A percentile compares a stretch with the other conserved stretches of the same genome.
These are phyloP conservation scores for Aleiodes alternator DNA, from an alignment of 2,888 invertebrate genomes.

Conservation along the genomic window DNA sequence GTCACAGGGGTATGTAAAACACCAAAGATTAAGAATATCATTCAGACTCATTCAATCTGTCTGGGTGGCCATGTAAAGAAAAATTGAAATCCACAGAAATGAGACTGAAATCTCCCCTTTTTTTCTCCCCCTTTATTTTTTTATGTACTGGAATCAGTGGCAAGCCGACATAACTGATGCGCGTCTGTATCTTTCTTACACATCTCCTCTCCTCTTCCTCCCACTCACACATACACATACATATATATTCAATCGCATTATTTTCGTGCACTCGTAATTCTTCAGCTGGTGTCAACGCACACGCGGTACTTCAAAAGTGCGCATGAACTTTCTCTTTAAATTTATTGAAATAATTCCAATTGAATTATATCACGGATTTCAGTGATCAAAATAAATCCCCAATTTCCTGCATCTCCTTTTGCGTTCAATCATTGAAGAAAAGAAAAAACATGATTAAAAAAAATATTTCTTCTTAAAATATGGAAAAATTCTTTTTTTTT, in stretches of 20 bases:
- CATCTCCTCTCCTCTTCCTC: not conserved
- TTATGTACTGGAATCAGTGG: slow-evolving; percentile 10
- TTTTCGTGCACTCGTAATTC: slow-evolving; percentile 46
- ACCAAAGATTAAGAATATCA: not conserved
- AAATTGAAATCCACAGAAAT: not conserved
- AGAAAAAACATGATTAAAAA: too few species aligned
- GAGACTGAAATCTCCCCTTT: slow-evolving; percentile 7
- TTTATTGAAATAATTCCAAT: not conserved
- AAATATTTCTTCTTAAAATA: too few species aligned
- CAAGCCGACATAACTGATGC: slow-evolving; percentile 13
- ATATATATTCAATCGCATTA: slow-evolving; percentile 17
- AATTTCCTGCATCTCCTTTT: not conserved
- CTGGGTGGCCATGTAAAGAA: not conserved
- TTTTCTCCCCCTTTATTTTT: not conserved
- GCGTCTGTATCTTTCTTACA: slow-evolving; percentile 9
- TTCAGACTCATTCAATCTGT: not conserved
- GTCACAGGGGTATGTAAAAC: slow-evolving; percentile 76
- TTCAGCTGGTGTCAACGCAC: slow-evolving; percentile 22
- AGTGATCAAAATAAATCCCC: not conserved
- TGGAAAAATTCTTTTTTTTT: too few species aligned
- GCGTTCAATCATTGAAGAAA: too few species aligned
- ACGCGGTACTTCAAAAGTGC: slow-evolving; percentile 14
- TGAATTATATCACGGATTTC: not conserved
- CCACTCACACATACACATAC: slow-evolving; percentile 13
- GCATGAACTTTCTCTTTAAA: slow-evolving; percentile 26